A percentile compares a stretch with the other conserved stretches of the same genome.
Conservation (phyloP, 1,140 invertebrate genomes). For the Atta texana region DNA sequence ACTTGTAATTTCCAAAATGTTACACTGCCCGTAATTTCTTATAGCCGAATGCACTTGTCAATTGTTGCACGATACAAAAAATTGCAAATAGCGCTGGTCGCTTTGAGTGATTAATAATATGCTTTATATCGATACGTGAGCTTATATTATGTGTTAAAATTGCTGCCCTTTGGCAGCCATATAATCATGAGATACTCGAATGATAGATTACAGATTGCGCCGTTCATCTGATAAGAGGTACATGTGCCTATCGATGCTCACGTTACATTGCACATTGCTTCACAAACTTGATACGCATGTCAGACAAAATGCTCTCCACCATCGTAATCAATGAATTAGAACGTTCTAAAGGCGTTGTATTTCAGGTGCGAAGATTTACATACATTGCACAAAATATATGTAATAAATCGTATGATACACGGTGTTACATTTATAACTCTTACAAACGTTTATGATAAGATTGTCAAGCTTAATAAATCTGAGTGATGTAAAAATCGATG, state of each 20-base stretch:
- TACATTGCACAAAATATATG: background rate
- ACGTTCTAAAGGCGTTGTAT: background rate
- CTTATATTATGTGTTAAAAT: conserved; percentile 52
- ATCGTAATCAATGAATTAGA: background rate
- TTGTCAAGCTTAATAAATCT: background rate
- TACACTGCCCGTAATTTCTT: conserved; percentile 10
- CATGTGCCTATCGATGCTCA: conserved; percentile 17
- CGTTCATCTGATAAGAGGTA: conserved; percentile 40
- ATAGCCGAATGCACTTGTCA: background rate
- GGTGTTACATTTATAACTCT: background rate
- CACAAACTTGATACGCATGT: conserved; percentile 17
- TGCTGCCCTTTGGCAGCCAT: conserved; percentile 42
- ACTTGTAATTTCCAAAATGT: conserved; percentile 12
- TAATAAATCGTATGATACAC: background rate
- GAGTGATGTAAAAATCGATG: background rate
- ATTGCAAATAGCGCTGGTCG: background rate
- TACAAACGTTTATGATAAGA: background rate
- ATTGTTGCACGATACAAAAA: background rate
- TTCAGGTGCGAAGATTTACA: background rate
- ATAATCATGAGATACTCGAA: conserved; percentile 50
- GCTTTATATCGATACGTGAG: background rate
- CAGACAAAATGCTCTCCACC: background rate
- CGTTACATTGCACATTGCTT: conserved; percentile 30
- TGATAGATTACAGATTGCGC: conserved; percentile 53
- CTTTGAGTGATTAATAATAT: conserved; percentile 58